A percentile compares a stretch with the other conserved stretches of the same genome.
These are phyloP conservation scores for Pelagia noctiluca DNA, from an alignment of 30 jellyfish, hydroid and myxozoan species.

Conservation along the genomic window DNA sequence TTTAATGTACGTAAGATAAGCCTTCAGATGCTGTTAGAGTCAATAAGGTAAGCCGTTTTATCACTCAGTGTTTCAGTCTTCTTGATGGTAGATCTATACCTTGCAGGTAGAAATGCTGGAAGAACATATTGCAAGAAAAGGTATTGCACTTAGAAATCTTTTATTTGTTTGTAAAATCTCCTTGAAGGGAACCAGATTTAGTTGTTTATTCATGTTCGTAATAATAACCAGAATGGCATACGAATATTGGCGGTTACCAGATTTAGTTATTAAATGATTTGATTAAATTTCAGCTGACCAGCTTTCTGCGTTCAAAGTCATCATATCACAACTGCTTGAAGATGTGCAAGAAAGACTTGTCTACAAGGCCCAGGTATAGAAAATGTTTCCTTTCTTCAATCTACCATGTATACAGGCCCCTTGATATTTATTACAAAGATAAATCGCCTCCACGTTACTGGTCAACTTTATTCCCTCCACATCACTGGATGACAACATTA, in stretches of 20 bases:
- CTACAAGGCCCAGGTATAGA: constrained; percentile 85
- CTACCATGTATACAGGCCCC: neutral
- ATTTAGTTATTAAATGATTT: no score
- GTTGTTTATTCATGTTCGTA: no score
- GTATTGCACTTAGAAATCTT: no score
- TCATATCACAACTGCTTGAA: constrained; percentile 85
- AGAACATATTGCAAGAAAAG: constrained; percentile 89
- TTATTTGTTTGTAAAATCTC: no score
- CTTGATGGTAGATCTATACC: neutral
- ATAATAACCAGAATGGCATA: no score
- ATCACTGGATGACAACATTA: no score
- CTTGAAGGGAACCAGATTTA: no score
- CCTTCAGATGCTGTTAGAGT: no score
- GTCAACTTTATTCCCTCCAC: no score
- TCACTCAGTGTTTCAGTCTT: neutral
- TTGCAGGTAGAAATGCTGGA: constrained; percentile 95
- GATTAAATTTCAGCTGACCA: constrained; percentile 70
- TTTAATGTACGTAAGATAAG: no score
- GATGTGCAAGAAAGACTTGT: constrained; percentile 98
- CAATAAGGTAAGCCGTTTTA: neutral
- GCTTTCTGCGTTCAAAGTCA: constrained; percentile 82
- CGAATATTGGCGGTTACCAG: neutral
- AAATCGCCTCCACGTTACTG: no score
- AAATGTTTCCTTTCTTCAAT: neutral
- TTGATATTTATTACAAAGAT: no score